A percentile compares a stretch with the other conserved stretches of the same genome.
These are phyloP conservation scores for Seriola rivoliana DNA, from an alignment of 2,113 vertebrate genomes.

Conservation along the genomic window DNA sequence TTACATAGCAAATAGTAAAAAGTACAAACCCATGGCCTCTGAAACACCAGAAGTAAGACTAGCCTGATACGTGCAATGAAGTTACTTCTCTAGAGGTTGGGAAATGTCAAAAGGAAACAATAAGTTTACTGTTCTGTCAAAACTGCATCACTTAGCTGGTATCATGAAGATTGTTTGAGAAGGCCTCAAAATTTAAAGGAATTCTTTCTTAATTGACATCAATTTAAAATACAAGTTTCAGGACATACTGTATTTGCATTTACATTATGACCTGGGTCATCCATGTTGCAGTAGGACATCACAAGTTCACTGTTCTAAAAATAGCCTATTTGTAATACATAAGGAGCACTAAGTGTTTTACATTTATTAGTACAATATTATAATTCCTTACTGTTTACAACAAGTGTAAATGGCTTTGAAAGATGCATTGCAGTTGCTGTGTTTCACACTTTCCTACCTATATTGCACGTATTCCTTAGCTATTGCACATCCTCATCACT, in stretches of 20 bases:
- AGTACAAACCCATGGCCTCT: conserved; percentile 30
- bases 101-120: conserved; percentile 32
- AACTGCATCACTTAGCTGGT: conserved; percentile 6
- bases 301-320: not conserved
- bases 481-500: conserved; percentile 72
- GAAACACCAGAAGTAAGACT: conserved; percentile 47
- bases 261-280: not conserved
- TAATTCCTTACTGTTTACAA: conserved; percentile 27
- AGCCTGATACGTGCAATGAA: conserved; percentile 33
- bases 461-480: conserved; percentile 64
- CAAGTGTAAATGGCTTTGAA: conserved; percentile 4
- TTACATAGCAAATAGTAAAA: conserved; percentile 66
- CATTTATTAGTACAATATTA: not conserved
- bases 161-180: conserved; percentile 9
- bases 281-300: not conserved
- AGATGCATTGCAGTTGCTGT: conserved; percentile 8
- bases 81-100: conserved; percentile 34
- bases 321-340: not conserved
- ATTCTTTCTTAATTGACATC: not conserved
- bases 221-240: not conserved
- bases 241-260: not conserved
- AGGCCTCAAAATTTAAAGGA: not conserved
- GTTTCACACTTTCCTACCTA: conserved; percentile 48
- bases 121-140: conserved; percentile 5
- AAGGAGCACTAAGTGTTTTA: not conserved